Evolutionary conservation across 1,140 invertebrate genomes (phyloP), one percentile per base, ranked within the genome.

Genomic region (Aphaenogaster rudis): DNA sequence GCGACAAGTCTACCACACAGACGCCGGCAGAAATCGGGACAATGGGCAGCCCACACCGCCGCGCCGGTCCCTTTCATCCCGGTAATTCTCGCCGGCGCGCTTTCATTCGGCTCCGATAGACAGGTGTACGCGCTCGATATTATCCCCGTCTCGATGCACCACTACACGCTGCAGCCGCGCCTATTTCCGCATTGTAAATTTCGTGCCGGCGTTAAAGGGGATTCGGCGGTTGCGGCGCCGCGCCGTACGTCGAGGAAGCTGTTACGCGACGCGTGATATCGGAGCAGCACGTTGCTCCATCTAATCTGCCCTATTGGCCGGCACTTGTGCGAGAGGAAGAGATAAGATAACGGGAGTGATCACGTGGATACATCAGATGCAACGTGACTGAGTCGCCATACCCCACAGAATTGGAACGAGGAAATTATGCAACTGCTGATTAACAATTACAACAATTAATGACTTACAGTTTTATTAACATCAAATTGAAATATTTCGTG

Each of bases 51-150:
- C 33, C 57, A 42, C 63, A 28, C 63, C 78, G 48, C 21, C 42
- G 78, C n/a, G 0, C 1, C 33, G 54, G 57, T 74, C 69, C 54
- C 69, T 84, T 84, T 84, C 69, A 84, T 74, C 80, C 39, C 42
- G 66, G 54, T 28, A 50, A 74, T 84, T 84, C 80, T 84, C 69
- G 54, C 42, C 54, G 79, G 79, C 45, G 67, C 39, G 39, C 67
- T 74, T 84, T 84, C 39, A 84, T 84, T 84, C 64, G 79, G 50
- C 39, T n/a, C 17, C 80, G 54, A 84, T 61, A 84, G 69, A 74
- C 80, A 84, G 67, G 80, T 84, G 80, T 74, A 84, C 39, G 52
- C 80, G 69, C 54, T 84, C 67, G 80, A 84, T 84, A 76, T 84
- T 84, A 81, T 81, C 50, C 67, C 54, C 54, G 54, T 74, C 69